Evolutionary conservation across 2,888 invertebrate species (phyloP), one percentile per base, ranked within the genome.

Genomic region (Eustalomyia histrio): DNA sequence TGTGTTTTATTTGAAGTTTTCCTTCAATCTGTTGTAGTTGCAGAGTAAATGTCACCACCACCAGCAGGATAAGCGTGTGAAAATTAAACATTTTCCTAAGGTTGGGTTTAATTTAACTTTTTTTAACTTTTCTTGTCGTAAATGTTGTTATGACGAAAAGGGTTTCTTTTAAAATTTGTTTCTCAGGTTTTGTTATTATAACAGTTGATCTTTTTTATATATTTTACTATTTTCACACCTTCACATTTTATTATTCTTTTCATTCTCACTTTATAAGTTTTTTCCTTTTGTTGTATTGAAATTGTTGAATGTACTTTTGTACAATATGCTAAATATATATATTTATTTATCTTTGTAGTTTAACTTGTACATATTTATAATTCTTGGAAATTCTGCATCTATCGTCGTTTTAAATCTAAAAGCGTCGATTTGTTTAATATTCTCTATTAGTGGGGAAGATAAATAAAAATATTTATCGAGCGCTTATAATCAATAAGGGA

Each of bases 31-130:
- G 67, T 43, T 78, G 78, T 50, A 55, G 14, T 33, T 72, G 64
- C 52, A 76, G 18, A 10, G 67, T 65, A 67, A 78, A 47, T 57
- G 57, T 18, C 50, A 71, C 57, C 33, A 74, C 57, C 63, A 71
- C 57, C 33, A 74, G 52, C 63, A 81, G 71, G 65, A 81, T 71
- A 53, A 71, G 33, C 53, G 61, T 78, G 74, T 74, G 74, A 78
- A 81, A 71, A 69, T 78, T 71, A 63, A 78, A 78, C 74, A 81
- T 71, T 78, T 75, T 78, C 21, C 58, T 73, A 76, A 80, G 76
- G 76, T 75, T 76, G 72, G 80, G 63, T 58, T 76, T 80, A 29
- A 55, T 35, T 76, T 68, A 55, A 7, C 29, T 57, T 61, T 50
- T 57, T 16, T 72, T 71, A 24, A 35, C 35, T 63, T 24, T 50